A percentile compares a stretch with the other conserved stretches of the same genome.
These are phyloP conservation scores for Oceanites oceanicus DNA, from an alignment of 2,113 vertebrate species.

Conservation along the genomic window DNA sequence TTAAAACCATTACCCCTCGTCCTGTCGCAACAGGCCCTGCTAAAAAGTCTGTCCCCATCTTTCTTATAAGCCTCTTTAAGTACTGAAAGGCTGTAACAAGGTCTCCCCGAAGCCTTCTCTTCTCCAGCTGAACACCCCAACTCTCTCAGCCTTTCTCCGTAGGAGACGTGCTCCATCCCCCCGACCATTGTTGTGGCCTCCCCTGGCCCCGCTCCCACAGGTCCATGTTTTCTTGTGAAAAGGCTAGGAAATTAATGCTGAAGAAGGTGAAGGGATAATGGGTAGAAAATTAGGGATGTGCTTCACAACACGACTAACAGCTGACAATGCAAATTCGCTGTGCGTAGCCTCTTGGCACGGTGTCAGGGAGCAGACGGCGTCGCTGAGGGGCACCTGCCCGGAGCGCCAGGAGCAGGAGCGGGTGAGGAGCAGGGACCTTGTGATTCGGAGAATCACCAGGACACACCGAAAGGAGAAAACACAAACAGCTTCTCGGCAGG, in stretches of 20 bases:
- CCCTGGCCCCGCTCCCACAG: not conserved
- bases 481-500: rapidly evolving
- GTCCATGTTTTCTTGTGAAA: not conserved
- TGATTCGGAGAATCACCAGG: not conserved
- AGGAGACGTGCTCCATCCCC: too few species aligned
- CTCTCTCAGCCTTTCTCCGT: not conserved
- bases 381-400: not conserved
- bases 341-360: not conserved
- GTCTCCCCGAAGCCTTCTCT: not conserved
- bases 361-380: not conserved
- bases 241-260: not conserved
- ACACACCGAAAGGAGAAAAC: not conserved
- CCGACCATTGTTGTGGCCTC: too few species aligned
- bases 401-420: not conserved
- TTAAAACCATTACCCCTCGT: not conserved
- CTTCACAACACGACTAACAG: rapidly evolving
- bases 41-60: not conserved
- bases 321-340: rapidly evolving
- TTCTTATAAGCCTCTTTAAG: not conserved
- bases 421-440: not conserved
- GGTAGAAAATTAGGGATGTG: not conserved
- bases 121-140: not conserved
- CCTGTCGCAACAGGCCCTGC: not conserved
- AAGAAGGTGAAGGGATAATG: not conserved
- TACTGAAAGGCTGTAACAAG: too few species aligned